Percentiles rank a stretch among this genome's conserved stretches.
These are phyloP conservation scores for Corvus hawaiiensis DNA, from an alignment of 2,113 vertebrate species.

Conservation along the genomic window DNA sequence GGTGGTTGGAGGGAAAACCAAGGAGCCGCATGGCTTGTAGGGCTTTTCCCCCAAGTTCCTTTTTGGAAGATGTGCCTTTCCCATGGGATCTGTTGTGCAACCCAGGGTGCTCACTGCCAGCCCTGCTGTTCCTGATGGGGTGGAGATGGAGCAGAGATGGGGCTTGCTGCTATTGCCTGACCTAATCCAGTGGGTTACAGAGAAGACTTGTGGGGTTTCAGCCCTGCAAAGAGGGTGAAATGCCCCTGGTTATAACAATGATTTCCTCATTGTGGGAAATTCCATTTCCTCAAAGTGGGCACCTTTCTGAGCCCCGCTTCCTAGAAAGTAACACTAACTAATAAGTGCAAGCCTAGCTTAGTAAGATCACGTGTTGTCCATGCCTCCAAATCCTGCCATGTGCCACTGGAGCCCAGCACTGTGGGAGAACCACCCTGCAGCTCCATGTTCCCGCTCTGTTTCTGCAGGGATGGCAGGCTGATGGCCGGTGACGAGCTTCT, in stretches of 20 bases:
- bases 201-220: neutral
- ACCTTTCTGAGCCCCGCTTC: neutral
- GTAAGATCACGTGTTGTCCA: rapidly evolving
- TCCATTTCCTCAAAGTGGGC: neutral
- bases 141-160: neutral
- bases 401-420: rapidly evolving
- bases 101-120: neutral
- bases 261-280: neutral
- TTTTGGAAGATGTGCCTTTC: neutral
- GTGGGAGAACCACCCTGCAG: neutral
- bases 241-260: neutral
- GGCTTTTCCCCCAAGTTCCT: neutral
- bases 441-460: neutral
- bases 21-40: neutral
- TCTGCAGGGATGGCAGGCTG: conserved; percentile 88
- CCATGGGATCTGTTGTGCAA: rapidly evolving
- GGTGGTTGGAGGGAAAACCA: neutral
- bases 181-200: rapidly evolving
- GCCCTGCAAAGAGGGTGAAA: neutral
- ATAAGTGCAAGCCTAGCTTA: neutral
- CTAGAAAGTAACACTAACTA: too few relatives aligned
- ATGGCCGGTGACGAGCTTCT: conserved; percentile 88
- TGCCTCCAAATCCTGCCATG: rapidly evolving
- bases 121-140: neutral
- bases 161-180: neutral